These are phyloP conservation scores for Scaptomyza graminum DNA, from an alignment of 1,140 invertebrate genomes.

Conservation along the genomic window DNA sequence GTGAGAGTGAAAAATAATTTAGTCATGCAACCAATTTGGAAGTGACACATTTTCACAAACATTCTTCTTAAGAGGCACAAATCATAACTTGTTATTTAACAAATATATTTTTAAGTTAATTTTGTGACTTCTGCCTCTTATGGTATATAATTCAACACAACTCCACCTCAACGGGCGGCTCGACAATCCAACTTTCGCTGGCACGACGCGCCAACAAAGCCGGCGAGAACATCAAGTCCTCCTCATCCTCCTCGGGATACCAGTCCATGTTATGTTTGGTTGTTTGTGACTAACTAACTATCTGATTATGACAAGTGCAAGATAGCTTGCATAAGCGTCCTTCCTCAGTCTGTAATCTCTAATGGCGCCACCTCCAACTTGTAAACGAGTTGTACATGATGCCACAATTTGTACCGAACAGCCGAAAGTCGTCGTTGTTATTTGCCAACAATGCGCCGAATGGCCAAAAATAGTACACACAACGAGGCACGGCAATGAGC, in stretches of 20 bases:
- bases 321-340: conserved; percentile 58
- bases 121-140: neutral
- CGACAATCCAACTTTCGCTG: conserved; percentile 93
- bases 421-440: conserved; percentile 8
- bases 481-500: conserved; percentile 66
- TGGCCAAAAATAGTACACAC: conserved; percentile 70
- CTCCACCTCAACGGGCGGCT: conserved; percentile 90
- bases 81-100: neutral
- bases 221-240: conserved; percentile 92
- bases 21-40: neutral
- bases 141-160: neutral
- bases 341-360: conserved; percentile 24
- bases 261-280: conserved; percentile 84
- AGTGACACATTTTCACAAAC: neutral
- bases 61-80: neutral
- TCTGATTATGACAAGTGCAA: conserved; percentile 3
- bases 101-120: too few relatives aligned
- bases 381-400: conserved; percentile 76
- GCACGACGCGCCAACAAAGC: conserved; percentile 92
- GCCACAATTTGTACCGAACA: conserved; percentile 51
- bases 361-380: conserved; percentile 61
- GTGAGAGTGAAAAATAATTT: neutral
- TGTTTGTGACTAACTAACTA: too few relatives aligned
- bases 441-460: conserved; percentile 37
- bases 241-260: conserved; percentile 91